Base-by-base conservation (phyloP, 2,888 invertebrate species). In the Cataglyphis cursor region DNA sequence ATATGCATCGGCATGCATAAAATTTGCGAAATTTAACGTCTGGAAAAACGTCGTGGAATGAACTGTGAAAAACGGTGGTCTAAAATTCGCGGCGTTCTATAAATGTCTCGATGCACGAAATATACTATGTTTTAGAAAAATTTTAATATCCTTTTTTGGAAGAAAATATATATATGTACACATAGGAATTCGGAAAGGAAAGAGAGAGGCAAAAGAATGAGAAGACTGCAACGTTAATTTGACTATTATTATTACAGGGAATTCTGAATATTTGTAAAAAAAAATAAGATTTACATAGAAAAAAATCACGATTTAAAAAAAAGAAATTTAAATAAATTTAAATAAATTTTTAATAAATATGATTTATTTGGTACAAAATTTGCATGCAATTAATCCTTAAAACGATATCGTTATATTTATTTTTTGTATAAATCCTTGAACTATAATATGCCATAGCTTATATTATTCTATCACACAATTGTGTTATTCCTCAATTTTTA, bases 1-100 rank as follows among this genome's bases (percentile, higher is more conserved):
- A 75, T 75, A 75, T 64, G 24, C 75, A 64, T 64, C 35, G 64
- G 24, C 24, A 64, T 18, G 74, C 35, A 35, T 51, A 48, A 48
- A 62, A 64, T 24, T 65, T 3, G 51, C 64, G 18, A 75, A 64
- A 75, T 48, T 48, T 35, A 48, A 12, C 12, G 31, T 64, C 0
- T 48, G 5, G 48, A 24, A 21, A 75, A 75, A 31, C 1, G 9
- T 75, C 35, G 24, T 18, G 4, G 64, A 75, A 18, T 18, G 21
- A 24, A 41, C 12, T 75, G 15, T 48, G 35, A 75, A 65, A 65
- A 75, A 35, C 48, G 9, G 6, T 6, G 3, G n/a, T 21, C 18
- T 41, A 73, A 73, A 35, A 75, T 35, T 24, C 18, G 4, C 12
- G 3, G 10, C 18, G 1, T 10, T 62, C 31, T 75, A 31, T 18